Percentiles rank a stretch among this genome's conserved stretches.
These are phyloP conservation scores for Lepetodrilus schrolli DNA, from an alignment of 2,888 invertebrate genomes.

Conservation along the genomic window DNA sequence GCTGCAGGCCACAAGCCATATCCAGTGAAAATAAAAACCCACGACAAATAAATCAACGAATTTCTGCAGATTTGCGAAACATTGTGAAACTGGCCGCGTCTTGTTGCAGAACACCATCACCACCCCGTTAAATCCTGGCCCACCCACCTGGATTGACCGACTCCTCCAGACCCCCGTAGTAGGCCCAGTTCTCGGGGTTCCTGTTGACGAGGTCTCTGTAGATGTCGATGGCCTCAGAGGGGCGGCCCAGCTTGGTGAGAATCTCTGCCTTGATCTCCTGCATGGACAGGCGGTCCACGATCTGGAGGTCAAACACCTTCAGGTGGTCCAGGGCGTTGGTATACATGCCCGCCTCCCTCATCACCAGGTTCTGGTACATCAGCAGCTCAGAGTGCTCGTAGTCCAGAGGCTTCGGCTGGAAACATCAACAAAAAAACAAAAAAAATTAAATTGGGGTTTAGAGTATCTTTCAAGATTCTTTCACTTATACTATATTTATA, in stretches of 20 bases:
- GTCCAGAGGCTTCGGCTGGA: conserved; percentile 78
- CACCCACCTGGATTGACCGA: conserved; percentile 78
- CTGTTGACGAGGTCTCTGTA: conserved; percentile 88
- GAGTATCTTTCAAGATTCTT: not conserved
- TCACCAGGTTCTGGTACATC: conserved; percentile 96
- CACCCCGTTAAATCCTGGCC: too few species aligned
- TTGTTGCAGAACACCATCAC: too few species aligned
- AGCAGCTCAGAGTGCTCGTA: conserved; percentile 98
- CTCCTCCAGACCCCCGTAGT: conserved; percentile 91
- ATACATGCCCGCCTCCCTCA: conserved; percentile 91
- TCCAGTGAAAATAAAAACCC: too few species aligned
- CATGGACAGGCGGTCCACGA: conserved; percentile 94
- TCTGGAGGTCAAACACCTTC: conserved; percentile 89
- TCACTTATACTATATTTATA: too few species aligned
- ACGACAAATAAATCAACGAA: too few species aligned
- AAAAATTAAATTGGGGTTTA: conserved; percentile 11
- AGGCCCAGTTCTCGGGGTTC: conserved; percentile 96
- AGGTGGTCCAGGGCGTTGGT: conserved; percentile 90
- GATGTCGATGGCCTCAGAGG: conserved; percentile 84
- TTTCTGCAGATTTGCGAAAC: too few species aligned
- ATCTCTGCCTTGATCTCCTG: conserved; percentile 86
- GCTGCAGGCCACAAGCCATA: too few species aligned
- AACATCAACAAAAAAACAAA: conserved; percentile 28
- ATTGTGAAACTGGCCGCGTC: too few species aligned
- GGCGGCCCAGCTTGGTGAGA: conserved; percentile 77